Percentiles rank a stretch among this genome's conserved stretches.
phyloP scores from a whole-genome alignment of 1,140 invertebrate genomes.

The Meloidogyne hapla region DNA sequence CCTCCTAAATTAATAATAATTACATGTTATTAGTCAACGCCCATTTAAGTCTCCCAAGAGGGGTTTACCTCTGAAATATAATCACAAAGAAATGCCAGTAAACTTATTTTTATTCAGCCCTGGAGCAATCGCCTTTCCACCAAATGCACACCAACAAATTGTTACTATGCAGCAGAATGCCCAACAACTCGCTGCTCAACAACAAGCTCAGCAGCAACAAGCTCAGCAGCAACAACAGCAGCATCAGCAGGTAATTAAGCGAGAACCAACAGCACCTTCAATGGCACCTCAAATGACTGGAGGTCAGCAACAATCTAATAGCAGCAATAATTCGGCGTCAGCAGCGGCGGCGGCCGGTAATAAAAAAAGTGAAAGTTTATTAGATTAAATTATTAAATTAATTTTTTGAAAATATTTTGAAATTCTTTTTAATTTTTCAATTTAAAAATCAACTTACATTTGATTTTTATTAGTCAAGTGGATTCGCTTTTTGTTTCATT shows the following conservation, averaged over 20 bases:
- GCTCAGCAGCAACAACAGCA: conserved; percentile 4
- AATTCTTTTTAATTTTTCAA: not conserved
- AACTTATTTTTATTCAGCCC: conserved; percentile 9
- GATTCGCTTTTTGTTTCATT: too few relatives aligned
- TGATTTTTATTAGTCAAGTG: too few relatives aligned
- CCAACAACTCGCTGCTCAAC: not conserved
- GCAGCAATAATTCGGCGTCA: conserved; percentile 12
- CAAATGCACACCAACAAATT: conserved; percentile 25
- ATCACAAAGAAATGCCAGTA: too few relatives aligned
- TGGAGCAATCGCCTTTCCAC: conserved; percentile 15
- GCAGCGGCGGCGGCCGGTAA: conserved; percentile 28
- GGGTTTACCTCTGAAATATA: not conserved
- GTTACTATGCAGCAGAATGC: conserved; percentile 27
- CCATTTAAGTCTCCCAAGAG: not conserved
- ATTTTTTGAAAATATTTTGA: not conserved
- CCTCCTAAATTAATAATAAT: too few relatives aligned
- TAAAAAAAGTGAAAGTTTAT: conserved; percentile 4
- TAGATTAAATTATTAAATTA: not conserved
- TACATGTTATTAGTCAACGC: too few relatives aligned
- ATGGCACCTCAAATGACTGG: not conserved
- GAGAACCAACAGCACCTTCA: not conserved
- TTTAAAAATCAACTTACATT: too few relatives aligned
- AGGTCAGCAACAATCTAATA: not conserved
- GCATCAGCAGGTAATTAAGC: conserved; percentile 18
- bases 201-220: conserved; percentile 18